Base-by-base conservation (phyloP, 2,888 invertebrate species). In the Drosophila pseudotalamancana region DNA sequence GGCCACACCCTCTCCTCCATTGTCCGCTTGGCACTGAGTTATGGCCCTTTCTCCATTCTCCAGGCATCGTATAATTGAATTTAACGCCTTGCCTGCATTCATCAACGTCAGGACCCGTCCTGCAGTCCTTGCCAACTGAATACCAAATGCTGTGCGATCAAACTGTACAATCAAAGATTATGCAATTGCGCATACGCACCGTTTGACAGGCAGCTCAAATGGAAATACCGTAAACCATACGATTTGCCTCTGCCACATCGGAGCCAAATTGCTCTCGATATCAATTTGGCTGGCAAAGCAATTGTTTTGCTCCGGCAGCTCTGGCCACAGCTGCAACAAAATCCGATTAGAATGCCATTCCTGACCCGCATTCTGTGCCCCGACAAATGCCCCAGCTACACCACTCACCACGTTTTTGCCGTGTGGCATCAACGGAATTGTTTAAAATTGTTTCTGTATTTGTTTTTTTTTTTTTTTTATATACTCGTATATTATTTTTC, bases 191-290 rank as follows among this genome's bases (percentile, higher is more conserved):
- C 76, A 84, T 78, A 78, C 78, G 78, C 80, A 76, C 61, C 57
- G 65, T 73, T 63, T 56, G 46, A 56, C 59, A 53, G 43, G 6
- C 37, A 45, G 18, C 23, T 53, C 14, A 59, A 77, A 72, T 77
- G 68, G 69, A 78, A 75, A 75, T 63, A 56, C 69, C 48, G 51
- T 49, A 31, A 14, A 16, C 34, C 55, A 29, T 12, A 12, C 3
- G 12, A 14, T 2, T 27, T 31, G 18, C 9, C 21, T 8, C n/a
- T 0, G 11, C 16, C 39, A 12, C 6, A 19, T 9, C 59, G 60
- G 37, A 59, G 84, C 85, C 79, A 83, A 82, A 82, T 86, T 86
- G 77, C 80, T 62, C 77, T 77, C 75, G 77, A 80, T 82, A 82
- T 86, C 82, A 81, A 81, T 81, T 81, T 81, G 56, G 66, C 82